Evolutionary conservation across 2,888 invertebrate genomes (phyloP), one percentile per base, ranked within the genome.

Genomic region (Watsonalla cultraria): DNA sequence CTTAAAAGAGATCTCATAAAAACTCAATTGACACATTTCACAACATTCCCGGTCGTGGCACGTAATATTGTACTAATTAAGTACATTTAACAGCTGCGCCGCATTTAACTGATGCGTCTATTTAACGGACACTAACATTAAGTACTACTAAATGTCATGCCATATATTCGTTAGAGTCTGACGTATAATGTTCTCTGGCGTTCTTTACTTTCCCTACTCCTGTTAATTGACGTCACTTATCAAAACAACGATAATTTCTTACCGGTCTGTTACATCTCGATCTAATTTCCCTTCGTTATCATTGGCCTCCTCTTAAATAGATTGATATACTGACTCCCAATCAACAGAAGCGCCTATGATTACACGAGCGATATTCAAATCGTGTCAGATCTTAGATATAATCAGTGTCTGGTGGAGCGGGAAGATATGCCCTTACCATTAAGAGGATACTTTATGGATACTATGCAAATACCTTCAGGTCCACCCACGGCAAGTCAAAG

Each of bases 101-200:
- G 82, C 84, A 70, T 80, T 78, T 69, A 71, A 80, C 78, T 84
- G 82, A 82, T 80, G 80, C 78, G 64, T 78, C 78, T 78, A 81
- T 84, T 86, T 82, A 84, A 84, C 82, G 65, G 74, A 68, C 82
- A 76, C 77, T 76, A 76, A 74, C 74, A 74, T 82, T 87, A 85
- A 88, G 77, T 85, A 79, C 74, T 66, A 78, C 84, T 86, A 85
- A 87, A 82, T 82, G 86, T 86, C 82, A 81, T 81, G 72, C 81
- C 75, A 80, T 84, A 82, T 82, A 82, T 86, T 82, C 73, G 80
- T 86, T 82, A 81, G 73, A 66, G 67, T 70, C 73, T 68, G 70
- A 67, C 65, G 66, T 68, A 76, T 80, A 79, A 68, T 73, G 75
- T 72, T 74, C 72, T 69, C 72, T 77, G 64, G 65, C 62, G 63